These are phyloP conservation scores for Xiphorhynchus erythropygius DNA, from an alignment of 2,797 vertebrate species.

Conservation along the genomic window DNA sequence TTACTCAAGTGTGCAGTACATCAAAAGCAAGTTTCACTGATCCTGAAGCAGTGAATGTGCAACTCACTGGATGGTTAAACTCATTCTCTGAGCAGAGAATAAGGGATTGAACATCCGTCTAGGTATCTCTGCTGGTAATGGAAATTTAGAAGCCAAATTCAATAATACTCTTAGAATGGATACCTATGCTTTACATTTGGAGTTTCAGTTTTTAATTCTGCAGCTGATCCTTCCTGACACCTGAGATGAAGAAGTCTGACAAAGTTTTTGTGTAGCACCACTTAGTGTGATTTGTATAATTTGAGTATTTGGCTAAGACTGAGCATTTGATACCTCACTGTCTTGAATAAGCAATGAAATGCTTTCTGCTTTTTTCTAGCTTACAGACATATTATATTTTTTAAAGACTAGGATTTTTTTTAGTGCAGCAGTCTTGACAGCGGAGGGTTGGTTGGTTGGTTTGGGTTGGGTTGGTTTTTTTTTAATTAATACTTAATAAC, in stretches of 20 bases:
- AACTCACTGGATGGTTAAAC: background rate
- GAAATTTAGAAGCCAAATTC: background rate
- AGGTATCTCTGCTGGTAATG: background rate
- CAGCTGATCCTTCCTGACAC: background rate
- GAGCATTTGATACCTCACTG: background rate
- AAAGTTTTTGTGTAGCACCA: background rate
- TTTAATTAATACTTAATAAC: background rate
- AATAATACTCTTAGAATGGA: background rate
- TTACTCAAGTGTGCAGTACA: background rate
- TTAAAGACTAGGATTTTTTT: background rate
- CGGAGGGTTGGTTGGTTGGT: background rate
- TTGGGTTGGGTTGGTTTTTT: background rate
- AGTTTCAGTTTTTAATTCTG: background rate
- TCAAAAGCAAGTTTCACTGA: background rate
- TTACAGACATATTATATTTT: background rate
- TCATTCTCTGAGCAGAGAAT: background rate
- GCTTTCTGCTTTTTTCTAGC: background rate
- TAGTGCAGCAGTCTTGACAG: background rate
- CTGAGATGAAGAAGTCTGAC: background rate
- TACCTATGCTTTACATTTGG: background rate
- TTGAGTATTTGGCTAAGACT: background rate
- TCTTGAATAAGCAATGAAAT: background rate
- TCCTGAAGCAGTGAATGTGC: background rate
- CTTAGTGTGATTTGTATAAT: background rate
- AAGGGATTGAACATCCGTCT: background rate